Conservation (phyloP, 2,888 invertebrate genomes). For the Congeria kusceri region DNA sequence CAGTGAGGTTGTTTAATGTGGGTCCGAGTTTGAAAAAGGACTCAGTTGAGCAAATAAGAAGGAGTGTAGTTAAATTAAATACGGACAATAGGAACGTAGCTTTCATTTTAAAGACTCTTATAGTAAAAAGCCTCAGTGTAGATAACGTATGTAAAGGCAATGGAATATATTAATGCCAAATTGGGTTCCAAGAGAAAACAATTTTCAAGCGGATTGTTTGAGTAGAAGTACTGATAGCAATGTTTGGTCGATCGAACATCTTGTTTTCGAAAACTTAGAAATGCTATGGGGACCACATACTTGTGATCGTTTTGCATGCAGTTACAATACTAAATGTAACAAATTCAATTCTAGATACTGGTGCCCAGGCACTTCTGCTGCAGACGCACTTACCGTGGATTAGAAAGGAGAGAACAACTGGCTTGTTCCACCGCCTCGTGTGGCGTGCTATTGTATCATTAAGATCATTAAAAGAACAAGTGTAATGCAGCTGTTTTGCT, state of each 20-base stretch:
- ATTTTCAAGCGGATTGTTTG: conserved; percentile 51
- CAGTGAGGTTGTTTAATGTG: conserved; percentile 31
- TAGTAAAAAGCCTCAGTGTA: conserved; percentile 29
- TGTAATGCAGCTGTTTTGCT: conserved; percentile 32
- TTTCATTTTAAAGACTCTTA: conserved; percentile 27
- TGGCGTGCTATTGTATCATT: conserved; percentile 27
- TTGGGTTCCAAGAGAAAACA: conserved; percentile 52
- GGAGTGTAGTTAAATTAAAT: conserved; percentile 25
- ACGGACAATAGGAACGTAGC: conserved; percentile 38
- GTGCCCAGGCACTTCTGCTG: conserved; percentile 37
- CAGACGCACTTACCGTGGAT: conserved; percentile 36
- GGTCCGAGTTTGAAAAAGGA: conserved; percentile 32
- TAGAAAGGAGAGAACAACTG: conserved; percentile 49
- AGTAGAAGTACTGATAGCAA: conserved; percentile 52
- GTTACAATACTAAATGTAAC: conserved; percentile 52
- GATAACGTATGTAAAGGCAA: conserved; percentile 32
- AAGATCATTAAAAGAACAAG: conserved; percentile 36
- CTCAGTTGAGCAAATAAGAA: conserved; percentile 36
- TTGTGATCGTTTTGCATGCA: conserved; percentile 53
- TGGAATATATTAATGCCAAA: conserved; percentile 31
- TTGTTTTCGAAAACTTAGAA: conserved; percentile 44
- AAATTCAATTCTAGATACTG: conserved; percentile 57
- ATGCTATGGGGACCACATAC: conserved; percentile 46
- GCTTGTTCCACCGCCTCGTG: conserved; percentile 54
- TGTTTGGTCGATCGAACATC: conserved; percentile 53